Base-by-base conservation (phyloP, 2,797 vertebrate genomes). In the Sebastiscus tertius region DNA sequence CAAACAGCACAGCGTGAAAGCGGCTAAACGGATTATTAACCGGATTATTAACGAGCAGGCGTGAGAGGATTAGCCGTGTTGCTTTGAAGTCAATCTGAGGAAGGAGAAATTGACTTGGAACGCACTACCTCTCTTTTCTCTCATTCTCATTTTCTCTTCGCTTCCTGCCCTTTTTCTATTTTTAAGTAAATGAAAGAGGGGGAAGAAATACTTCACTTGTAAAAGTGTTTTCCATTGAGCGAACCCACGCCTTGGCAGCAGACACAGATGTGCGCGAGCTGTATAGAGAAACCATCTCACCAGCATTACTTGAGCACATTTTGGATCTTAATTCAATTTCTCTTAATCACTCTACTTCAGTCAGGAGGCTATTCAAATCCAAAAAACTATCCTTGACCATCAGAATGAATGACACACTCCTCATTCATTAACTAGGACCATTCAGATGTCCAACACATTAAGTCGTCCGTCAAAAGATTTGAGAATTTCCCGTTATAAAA, bases 1-100 rank as follows among this genome's bases (percentile, higher is more conserved):
- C 89, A 94, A 95, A 94, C 91, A 92, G 83, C 85, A 54, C 83
- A 62, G 90, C 91, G 85, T 93, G 91, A 94, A 95, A 94, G 92
- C 88, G 29, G 89, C 89, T 96, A 95, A 96, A 93, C 67, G 93
- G 94, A 96, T 96, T 95, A 95, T 93, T 95, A 94, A 94, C 84
- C 63, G 92, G 94, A 95, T 96, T 96, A 96, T 95, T 96, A 95
- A 95, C 79, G 87, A 92, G 91, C 91, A 89, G 89, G 91, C 89
- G 74, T 91, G 89, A 93, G 91, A 92, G 94, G 93, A 96, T 96
- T 95, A 95, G 88, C 89, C 59, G 54, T 92, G 91, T 90, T 87
- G 89, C 95, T 96, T 95, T 96, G 95, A 96, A 95, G 94, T 95
- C 89, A 93, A 89, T 93, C 89, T 88, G 86, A 84, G 80, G 74